A percentile compares a stretch with the other conserved stretches of the same genome.
Conservation (phyloP, 2,113 vertebrate genomes). For the Heterocephalus glaber region DNA sequence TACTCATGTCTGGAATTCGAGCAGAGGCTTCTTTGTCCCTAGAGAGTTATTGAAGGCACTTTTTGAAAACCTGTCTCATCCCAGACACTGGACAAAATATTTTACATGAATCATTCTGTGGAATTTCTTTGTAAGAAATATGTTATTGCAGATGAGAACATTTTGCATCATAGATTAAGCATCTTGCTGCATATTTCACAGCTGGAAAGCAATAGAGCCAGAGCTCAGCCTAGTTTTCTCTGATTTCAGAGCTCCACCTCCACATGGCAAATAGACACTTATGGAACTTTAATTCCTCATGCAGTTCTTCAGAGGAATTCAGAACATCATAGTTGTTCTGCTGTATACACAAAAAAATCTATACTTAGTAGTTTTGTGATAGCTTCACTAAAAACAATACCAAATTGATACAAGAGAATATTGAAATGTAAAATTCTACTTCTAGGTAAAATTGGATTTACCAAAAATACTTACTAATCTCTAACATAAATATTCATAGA, state of each 20-base stretch:
- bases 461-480: neutral
- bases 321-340: neutral
- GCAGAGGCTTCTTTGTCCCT: neutral
- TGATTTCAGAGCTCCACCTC: neutral
- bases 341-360: neutral
- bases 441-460: slow-evolving; percentile 19
- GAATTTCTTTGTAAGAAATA: neutral
- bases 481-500: neutral
- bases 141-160: neutral
- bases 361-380: neutral
- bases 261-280: neutral
- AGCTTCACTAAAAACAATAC: neutral
- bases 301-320: neutral
- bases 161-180: slow-evolving; percentile 23
- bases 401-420: neutral
- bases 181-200: neutral
- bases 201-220: neutral
- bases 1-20: slow-evolving; percentile 37
- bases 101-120: neutral
- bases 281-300: neutral
- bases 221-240: neutral
- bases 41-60: neutral
- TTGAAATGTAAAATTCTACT: neutral
- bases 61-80: neutral
- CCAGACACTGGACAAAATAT: slow-evolving; percentile 15